Evolutionary conservation across 2,888 invertebrate species (phyloP), one percentile per base, ranked within the genome.

Genomic region (Anorthoa munda): DNA sequence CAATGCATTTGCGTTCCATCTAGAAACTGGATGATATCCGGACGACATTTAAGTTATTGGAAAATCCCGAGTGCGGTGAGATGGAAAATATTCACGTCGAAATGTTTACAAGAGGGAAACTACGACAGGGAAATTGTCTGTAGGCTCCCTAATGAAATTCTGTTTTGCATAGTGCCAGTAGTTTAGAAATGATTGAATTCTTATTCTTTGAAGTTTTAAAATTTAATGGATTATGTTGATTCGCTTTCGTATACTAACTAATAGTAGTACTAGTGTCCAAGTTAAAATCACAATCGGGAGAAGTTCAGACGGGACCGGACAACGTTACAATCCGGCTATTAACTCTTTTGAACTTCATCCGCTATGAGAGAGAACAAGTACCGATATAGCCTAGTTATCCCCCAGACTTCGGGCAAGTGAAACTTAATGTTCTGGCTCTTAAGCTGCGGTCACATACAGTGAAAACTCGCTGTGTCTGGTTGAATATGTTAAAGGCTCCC

Each of bases 291-390:
- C 63, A 74, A 64, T 51, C 50, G 17, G 11, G 17, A 5, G 26
- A 21, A 75, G 59, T 66, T 66, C 31, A 60, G 26, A 21, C 26
- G 39, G 26, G 23, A 26, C 75, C 75, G 66, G 55, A 31, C 48
- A 55, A 60, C 60, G 39, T 66, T 26, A 76, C 53, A 76, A 76
- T 45, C 46, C 51, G 23, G 21, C 71, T 76, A 70, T 77, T 51
- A 39, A 51, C 78, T 56, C 63, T 46, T 58, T 48, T 51, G 21
- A 63, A 70, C 46, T 77, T 70, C 50, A 51, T 77, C 61, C 61
- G 46, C n/a, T n/a, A 21, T 48, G 53, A 66, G 39, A 63, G 31
- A 50, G n/a, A 58, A 50, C 45, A 17, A 76, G 7, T 50, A 4
- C 17, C 50, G 46, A 61, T 63, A 69, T 56, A 69, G 61, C 75